phyloP scores from a whole-genome alignment of 2,888 invertebrate genomes.

The Leptopilina drosophilae region DNA sequence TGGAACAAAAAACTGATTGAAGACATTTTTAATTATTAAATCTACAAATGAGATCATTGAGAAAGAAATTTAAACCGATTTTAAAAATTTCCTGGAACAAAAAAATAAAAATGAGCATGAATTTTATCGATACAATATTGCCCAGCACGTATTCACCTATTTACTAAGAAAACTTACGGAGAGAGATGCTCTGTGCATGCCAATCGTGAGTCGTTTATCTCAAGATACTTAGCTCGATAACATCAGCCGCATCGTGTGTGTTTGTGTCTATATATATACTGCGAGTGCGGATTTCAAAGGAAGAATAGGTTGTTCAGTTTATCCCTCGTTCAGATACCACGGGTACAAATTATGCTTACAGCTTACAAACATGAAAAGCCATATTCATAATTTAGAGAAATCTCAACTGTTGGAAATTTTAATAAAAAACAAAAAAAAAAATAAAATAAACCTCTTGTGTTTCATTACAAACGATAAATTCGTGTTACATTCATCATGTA shows the following conservation, averaged over 20 bases:
- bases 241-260: neutral
- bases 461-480: neutral
- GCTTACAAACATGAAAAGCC: conserved; percentile 15
- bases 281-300: neutral
- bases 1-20: no score
- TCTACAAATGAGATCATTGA: no score
- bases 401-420: neutral
- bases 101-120: conserved; percentile 7
- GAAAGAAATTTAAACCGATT: no score
- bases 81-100: conserved; percentile 9
- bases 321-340: conserved; percentile 8
- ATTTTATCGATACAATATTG: conserved; percentile 25
- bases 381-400: conserved; percentile 26
- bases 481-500: neutral
- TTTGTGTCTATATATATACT: neutral
- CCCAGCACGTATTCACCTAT: conserved; percentile 31
- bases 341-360: conserved; percentile 27
- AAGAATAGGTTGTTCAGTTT: conserved; percentile 30
- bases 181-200: conserved; percentile 28
- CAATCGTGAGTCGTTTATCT: conserved; percentile 36
- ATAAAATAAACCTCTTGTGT: neutral
- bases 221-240: conserved; percentile 19
- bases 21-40: no score
- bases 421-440: neutral
- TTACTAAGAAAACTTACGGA: conserved; percentile 23